Base-by-base conservation (phyloP, 2,888 invertebrate genomes). In the Drosophila rellima region DNA sequence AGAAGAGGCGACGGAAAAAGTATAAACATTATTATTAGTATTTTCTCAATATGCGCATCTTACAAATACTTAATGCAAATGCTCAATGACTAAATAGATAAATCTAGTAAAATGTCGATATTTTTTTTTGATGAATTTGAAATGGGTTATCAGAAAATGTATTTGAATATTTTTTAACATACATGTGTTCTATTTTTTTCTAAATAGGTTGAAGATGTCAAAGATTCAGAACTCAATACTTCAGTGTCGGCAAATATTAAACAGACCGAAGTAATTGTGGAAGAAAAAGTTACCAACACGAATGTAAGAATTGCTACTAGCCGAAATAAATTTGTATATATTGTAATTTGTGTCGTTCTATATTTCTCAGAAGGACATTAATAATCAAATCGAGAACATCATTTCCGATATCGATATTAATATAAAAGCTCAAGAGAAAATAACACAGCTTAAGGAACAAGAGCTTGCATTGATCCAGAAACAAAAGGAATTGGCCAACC, bases 381-480 rank as follows among this genome's bases (percentile, higher is more conserved):
- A 86, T 44, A 94, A 93, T 82, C 93, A 94, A 15, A 90, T 94
- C 59, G 94, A 94, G 77, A 94, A 94, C 82, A 94, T 94, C 56
- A 94, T 94, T 76, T 94, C 94, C 31, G 94, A 94, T 91, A 93
- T 94, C 85, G 94, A 94, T 89, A 93, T 92, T 50, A 94, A 93
- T 73, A 94, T 94, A 29, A 94, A 93, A 76, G 93, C 92, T 47
- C 93, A 94, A 75, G 91, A 92, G 60, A 89, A 90, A 75, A 87
- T 90, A 44, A 66, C 84, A 1, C 68, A 78, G 23, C 74, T 90
- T 0, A 90, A 90, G 50, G 82, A 88, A 52, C 78, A 85, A 42
- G 90, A 90, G 55, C 62, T 86, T 5, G 71, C 82, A 33, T 63
- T 90, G 3, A 64, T 91, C 3, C 76, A 86, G 15, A 90, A 86